Base-by-base conservation (phyloP, 1,140 invertebrate genomes). In the Drosophila sucinea region DNA sequence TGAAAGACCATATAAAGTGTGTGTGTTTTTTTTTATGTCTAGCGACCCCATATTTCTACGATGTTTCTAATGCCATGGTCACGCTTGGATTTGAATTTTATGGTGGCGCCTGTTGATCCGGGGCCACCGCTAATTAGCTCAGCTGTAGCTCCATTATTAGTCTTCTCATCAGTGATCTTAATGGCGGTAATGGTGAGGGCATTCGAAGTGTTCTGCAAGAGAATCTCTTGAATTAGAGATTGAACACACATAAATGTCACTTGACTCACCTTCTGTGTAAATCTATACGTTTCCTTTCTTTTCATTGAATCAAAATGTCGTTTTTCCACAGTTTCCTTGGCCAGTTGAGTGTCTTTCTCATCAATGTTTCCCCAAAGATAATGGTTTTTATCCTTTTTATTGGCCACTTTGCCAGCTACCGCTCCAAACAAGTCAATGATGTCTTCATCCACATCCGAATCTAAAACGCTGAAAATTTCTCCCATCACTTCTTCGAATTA, bases 31-130 rank as follows among this genome's bases (percentile, higher is more conserved):
- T 58, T 32, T 23, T 38, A 25, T 35, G 56, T 30, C 68, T 68
- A 91, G 4, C 80, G 70, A 33, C 84, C 84, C 81, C 81, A 89
- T 54, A 90, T 80, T 40, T 89, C 81, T 6, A 91, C 81, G 1
- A 67, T 0, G 69, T 85, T 75, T 33, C 75, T 89, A 38, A 89
- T 91, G 57, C 75, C 70, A 23, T 41, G 58, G 47, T 83, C 84
- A 6, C 76, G 73, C 10, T 65, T 0, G 3, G 89, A 90, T 4
- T 72, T 79, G 38, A 90, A 85, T 30, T 57, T 17, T 57, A 91
- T 67, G 25, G 89, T 91, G n/a, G 55, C 77, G 10, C 83, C 84
- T 56, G 89, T 90, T 5, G 79, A 91, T 11, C 89, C 89, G 4
- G 75, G 81, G 27, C 89, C 89, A 23, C 89, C 89, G 1, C 65